Evolutionary conservation across 2,113 vertebrate species (phyloP).

Genomic region (Anguilla japonica): DNA sequence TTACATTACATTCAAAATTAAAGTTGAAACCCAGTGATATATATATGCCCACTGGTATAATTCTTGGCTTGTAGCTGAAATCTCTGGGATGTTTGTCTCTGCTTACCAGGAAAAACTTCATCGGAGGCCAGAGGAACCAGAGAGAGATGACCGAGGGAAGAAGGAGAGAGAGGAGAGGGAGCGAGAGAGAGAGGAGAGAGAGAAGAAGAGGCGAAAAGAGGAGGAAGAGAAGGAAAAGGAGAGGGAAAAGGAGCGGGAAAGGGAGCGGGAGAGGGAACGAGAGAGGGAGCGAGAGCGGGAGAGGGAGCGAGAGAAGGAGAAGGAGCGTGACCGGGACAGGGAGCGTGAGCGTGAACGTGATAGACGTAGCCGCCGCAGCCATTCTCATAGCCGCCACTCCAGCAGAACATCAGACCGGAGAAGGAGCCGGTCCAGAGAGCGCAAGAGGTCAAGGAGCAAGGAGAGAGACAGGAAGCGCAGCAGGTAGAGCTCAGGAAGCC

Average conservation of each 20-base stretch:
- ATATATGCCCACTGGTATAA: conserved; percentile 52
- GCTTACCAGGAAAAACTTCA: conserved; percentile 21
- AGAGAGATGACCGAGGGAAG: conserved; percentile 3
- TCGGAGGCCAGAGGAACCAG: conserved; percentile 15
- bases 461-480: conserved; percentile 85
- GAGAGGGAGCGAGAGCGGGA: background rate
- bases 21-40: background rate
- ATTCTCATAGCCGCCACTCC: conserved; percentile 26
- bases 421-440: conserved; percentile 83
- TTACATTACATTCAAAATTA: background rate
- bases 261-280: conserved; percentile 79
- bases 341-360: conserved; percentile 13
- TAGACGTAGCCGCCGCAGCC: conserved; percentile 45
- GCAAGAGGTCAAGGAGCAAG: conserved; percentile 90
- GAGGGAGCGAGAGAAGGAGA: background rate
- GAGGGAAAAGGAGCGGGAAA: conserved; percentile 73
- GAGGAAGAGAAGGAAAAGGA: background rate
- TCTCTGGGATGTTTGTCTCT: background rate
- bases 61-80: conserved; percentile 61
- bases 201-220: background rate
- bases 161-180: conserved; percentile 65
- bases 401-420: conserved; percentile 19
- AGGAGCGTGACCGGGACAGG: background rate
- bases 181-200: conserved; percentile 43
- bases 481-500: conserved; percentile 69